Evolutionary conservation across 2,888 invertebrate species (phyloP).

Genomic region (Athalia circularis): DNA sequence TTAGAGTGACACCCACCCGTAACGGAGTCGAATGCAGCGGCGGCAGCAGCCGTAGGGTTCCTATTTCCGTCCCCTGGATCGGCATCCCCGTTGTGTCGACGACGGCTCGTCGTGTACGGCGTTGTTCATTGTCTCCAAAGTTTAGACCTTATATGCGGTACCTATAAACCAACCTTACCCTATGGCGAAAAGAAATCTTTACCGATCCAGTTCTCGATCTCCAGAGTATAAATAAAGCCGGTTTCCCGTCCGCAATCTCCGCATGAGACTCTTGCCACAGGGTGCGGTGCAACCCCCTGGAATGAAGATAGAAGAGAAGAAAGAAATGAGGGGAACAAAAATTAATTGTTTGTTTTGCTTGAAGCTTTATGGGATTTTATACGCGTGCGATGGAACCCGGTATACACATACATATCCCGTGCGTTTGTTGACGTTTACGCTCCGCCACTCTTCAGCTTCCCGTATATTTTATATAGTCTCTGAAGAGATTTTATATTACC

Average conservation of each 20-base stretch:
- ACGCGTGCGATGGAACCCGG: constrained; percentile 57
- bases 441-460: constrained; percentile 29
- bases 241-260: too few relatives aligned
- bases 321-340: neutral
- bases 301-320: neutral
- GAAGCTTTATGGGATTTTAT: constrained; percentile 70
- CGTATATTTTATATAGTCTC: too few relatives aligned
- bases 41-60: constrained; percentile 8
- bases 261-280: neutral
- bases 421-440: constrained; percentile 44
- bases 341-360: constrained; percentile 67
- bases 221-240: too few relatives aligned
- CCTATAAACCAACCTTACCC: too few relatives aligned
- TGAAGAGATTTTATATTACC: too few relatives aligned
- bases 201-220: neutral
- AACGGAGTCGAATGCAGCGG: neutral
- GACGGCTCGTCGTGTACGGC: neutral
- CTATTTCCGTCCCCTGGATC: constrained; percentile 20
- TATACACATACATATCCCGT: constrained; percentile 17
- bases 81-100: neutral
- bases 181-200: neutral
- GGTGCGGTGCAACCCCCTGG: neutral
- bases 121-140: constrained; percentile 30
- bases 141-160: neutral
- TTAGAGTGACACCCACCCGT: too few relatives aligned